Evolutionary conservation across 2,797 vertebrate species (phyloP), one percentile per base, ranked within the genome.

Genomic region (Rhynchonycteris naso): DNA sequence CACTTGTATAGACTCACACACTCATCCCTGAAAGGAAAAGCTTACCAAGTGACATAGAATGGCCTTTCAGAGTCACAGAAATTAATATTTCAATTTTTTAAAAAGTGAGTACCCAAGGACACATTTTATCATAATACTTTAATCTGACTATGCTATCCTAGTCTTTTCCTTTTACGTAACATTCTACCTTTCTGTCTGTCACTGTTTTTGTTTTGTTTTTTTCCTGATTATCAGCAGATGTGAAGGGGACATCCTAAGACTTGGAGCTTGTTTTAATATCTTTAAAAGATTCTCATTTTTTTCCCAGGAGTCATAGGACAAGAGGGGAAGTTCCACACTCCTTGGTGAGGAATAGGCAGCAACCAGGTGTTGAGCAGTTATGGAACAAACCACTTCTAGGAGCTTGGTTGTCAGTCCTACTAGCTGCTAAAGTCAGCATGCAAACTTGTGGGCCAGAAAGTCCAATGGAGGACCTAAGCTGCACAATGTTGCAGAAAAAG

Each of bases 191-290:
- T 97, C 65, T 93, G n/a, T 95, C 92, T 94, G 15, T 2, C 30
- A 54, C 85, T 74, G 8, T 54, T 52, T 92, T 88, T 52, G 14
- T 65, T 28, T n/a, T 30, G 16, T n/a, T 11, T 83, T 88, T 78
- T 18, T 4, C 56, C 38, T 93, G 81, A 97, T 95, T 94, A 97
- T 93, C 43, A 1, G 14, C n/a, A 88, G 79, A 91, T 84, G 86
- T 54, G 91, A 94, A 89, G 65, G 56, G 79, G 97, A 95, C 59
- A 71, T 90, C 95, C n/a, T 91, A 94, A 94, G 33, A 66, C 91
- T 96, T 74, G 1, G 89, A 96, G 97, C 92, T 97, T 96, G 96
- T 97, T 97, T 97, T 94, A 98, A 97, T 98, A 97, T 94, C 94
- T 97, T 52, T 94, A 97, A 96, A 95, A 96, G 90, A 97, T 95